A percentile compares a stretch with the other conserved stretches of the same genome.
phyloP scores from a whole-genome alignment of 2,797 vertebrate species.

The Hydrolagus colliei region DNA sequence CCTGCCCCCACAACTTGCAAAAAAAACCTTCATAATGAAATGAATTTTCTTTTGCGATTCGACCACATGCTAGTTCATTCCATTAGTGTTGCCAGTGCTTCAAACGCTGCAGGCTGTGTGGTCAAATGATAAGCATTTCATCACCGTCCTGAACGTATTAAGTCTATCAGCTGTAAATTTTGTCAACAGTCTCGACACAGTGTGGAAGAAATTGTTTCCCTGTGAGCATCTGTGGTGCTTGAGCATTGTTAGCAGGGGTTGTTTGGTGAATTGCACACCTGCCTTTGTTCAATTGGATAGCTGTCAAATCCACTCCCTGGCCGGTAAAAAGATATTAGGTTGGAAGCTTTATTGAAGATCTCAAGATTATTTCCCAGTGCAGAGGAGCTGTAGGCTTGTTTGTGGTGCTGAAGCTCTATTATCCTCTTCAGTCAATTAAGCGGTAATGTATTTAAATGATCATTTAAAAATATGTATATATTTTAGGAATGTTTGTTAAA shows the following conservation, averaged over 20 bases:
- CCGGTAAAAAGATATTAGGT: neutral
- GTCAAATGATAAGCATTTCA: conserved; percentile 55
- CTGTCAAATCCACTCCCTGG: neutral
- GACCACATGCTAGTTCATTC: conserved; percentile 47
- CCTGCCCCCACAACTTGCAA: conserved; percentile 33
- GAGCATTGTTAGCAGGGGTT: neutral
- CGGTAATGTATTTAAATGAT: neutral
- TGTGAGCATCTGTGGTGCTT: neutral
- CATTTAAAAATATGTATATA: too few species aligned
- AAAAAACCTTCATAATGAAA: conserved; percentile 45
- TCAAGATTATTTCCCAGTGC: neutral
- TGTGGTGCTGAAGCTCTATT: neutral
- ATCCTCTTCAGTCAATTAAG: neutral
- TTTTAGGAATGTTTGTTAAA: neutral
- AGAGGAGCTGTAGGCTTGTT: neutral
- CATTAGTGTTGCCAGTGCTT: conserved; percentile 46
- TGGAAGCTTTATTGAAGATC: neutral
- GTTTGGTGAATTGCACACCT: neutral
- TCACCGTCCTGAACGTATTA: conserved; percentile 52
- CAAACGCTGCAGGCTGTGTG: conserved; percentile 49
- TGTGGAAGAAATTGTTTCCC: conserved; percentile 32
- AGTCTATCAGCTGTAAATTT: conserved; percentile 51
- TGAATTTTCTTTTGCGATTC: conserved; percentile 45
- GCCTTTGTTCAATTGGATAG: neutral
- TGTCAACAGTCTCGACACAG: conserved; percentile 43